phyloP scores from a whole-genome alignment of 2,888 invertebrate species.

The Malachius bipustulatus region DNA sequence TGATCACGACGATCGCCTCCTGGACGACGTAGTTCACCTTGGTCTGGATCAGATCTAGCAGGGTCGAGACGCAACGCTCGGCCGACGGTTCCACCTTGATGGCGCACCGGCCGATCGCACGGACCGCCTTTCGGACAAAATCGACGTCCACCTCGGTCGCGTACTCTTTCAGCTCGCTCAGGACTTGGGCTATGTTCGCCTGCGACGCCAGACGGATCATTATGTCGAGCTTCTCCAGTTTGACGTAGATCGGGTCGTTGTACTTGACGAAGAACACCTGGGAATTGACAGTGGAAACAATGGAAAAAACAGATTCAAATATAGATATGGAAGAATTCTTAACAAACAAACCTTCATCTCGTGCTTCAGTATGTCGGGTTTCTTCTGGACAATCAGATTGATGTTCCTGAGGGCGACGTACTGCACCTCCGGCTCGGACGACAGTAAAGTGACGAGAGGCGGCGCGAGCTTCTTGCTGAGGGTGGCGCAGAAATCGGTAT shows the following conservation, averaged over 20 bases:
- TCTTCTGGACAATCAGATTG: conserved; percentile 97
- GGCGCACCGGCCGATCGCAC: conserved; percentile 97
- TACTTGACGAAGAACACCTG: conserved; percentile 96
- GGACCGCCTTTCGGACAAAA: conserved; percentile 96
- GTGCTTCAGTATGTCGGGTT: conserved; percentile 96
- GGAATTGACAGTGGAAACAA: conserved; percentile 9
- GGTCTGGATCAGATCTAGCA: conserved; percentile 95
- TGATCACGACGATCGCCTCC: conserved; percentile 98
- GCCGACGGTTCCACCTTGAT: conserved; percentile 97
- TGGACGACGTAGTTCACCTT: conserved; percentile 99
- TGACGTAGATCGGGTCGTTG: conserved; percentile 99
- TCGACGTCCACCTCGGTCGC: conserved; percentile 99
- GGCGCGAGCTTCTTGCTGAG: conserved; percentile 95
- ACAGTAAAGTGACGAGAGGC: conserved; percentile 93
- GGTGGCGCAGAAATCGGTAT: conserved; percentile 87
- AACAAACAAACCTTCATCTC: conserved; percentile 82
- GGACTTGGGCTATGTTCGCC: conserved; percentile 93
- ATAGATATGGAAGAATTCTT: conserved; percentile 4
- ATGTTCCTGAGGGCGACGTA: conserved; percentile 97
- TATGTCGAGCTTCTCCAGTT: conserved; percentile 95
- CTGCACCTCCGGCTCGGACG: conserved; percentile 98
- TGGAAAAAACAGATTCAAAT: too few species aligned
- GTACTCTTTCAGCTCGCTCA: conserved; percentile 96
- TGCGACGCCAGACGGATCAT: conserved; percentile 98
- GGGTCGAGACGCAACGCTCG: conserved; percentile 94